Evolutionary conservation across 2,888 invertebrate species (phyloP), one percentile per base, ranked within the genome.

Genomic region (Drosophila setosimentum): DNA sequence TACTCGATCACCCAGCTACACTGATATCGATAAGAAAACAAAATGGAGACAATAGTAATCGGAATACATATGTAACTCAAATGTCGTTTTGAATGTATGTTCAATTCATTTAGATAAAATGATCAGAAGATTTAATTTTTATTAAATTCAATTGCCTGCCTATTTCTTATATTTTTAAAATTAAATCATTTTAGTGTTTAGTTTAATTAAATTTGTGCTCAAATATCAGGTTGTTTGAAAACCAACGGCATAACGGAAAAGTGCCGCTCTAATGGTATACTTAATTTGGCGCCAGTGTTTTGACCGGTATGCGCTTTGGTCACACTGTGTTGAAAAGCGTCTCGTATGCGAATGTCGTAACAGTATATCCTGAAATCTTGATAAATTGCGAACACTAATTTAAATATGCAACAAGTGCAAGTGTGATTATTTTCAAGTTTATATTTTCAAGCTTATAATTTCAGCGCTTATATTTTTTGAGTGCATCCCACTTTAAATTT

Each of bases 291-390:
- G 13, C 27, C 16, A 11, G 35, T 29, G 35, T 35, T 50, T 60
- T 35, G 3, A n/a, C 27, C n/a, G n/a, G 1, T 16, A 2, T 35
- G 11, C 33, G n/a, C 10, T 1, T n/a, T 29, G 60, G 60, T 35
- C 59, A n/a, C 51, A 60, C 35, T 29, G 10, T 11, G 10, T 21
- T 21, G 21, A 60, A 53, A 18, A 60, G 3, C 60, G 35, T 53
- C n/a, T 21, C 35, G 27, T 60, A 21, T 10, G 7, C 21, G 27
- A n/a, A 33, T 50, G 29, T 21, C 33, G 51, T 50, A 60, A 29
- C 7, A 21, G 29, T 21, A 42, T 10, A 16, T 21, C 18, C 30
- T 5, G 18, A 42, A 21, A 42, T 11, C 21, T 42, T 5, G 5
- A 21, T 42, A 2, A 11, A 42, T 5, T 21, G 2, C n/a, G 3